Evolutionary conservation across 2,797 vertebrate species (phyloP).

Genomic region (Bryconaethiops microstoma): DNA sequence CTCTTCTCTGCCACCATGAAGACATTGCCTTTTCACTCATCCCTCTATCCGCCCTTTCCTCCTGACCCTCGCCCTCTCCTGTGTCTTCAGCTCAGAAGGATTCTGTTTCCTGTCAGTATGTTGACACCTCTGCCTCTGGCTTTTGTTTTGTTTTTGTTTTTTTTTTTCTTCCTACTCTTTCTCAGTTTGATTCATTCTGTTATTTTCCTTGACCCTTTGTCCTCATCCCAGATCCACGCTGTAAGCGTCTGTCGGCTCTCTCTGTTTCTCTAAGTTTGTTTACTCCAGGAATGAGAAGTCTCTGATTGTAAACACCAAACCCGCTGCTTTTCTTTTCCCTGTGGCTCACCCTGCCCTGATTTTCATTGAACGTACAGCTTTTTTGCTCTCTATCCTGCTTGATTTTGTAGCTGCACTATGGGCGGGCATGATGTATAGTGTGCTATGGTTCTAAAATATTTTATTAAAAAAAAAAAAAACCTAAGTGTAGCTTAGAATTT

Average conservation of each 20-base stretch:
- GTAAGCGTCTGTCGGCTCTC: not conserved
- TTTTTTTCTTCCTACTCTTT: not conserved
- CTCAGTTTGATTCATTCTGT: not conserved
- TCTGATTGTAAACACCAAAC: conserved; percentile 7
- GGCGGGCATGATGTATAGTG: not conserved
- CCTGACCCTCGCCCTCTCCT: conserved; percentile 21
- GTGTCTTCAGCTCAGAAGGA: conserved; percentile 18
- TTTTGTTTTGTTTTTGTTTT: conserved; percentile 3
- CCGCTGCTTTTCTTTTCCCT: not conserved
- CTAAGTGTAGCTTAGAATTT: too few species aligned
- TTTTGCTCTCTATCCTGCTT: not conserved
- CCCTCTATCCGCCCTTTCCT: not conserved
- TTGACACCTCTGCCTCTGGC: conserved; percentile 43
- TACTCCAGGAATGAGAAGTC: not conserved
- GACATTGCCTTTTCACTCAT: conserved; percentile 9
- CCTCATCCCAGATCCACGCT: not conserved
- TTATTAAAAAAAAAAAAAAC: too few species aligned
- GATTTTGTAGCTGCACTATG: not conserved
- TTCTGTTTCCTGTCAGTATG: conserved; percentile 32
- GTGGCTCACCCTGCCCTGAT: not conserved
- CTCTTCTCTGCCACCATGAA: not conserved
- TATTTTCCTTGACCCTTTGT: not conserved
- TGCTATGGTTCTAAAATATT: not conserved
- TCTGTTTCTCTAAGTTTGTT: not conserved
- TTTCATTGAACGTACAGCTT: not conserved